Conservation (phyloP, 2,797 vertebrate species). For the Sphaeramia orbicularis region DNA sequence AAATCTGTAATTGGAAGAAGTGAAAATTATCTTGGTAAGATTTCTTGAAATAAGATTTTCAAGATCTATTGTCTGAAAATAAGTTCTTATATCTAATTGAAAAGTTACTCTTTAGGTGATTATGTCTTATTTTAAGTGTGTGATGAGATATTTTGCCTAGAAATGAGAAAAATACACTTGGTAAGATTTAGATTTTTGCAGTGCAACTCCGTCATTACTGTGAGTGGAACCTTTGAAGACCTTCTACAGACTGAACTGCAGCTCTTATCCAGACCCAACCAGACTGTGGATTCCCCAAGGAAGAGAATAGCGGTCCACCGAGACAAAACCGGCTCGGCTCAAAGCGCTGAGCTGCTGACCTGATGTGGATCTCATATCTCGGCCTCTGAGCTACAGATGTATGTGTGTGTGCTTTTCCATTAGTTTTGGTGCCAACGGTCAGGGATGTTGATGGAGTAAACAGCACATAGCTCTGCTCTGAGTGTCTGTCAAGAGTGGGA, state of each 20-base stretch:
- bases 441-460: conserved; percentile 55
- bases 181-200: no score
- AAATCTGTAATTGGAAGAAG: no score
- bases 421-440: conserved; percentile 70
- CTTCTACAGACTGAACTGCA: conserved; percentile 33
- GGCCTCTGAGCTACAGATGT: conserved; percentile 47
- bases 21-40: no score
- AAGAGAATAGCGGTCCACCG: conserved; percentile 31
- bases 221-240: conserved; percentile 26
- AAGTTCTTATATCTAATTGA: no score
- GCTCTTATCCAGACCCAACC: conserved; percentile 43
- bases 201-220: conserved; percentile 4
- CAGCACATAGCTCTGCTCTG: conserved; percentile 26
- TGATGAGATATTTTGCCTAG: no score
- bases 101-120: no score
- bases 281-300: conserved; percentile 49
- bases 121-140: no score
- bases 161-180: no score
- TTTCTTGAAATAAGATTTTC: no score
- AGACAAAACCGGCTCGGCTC: conserved; percentile 56
- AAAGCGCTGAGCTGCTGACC: conserved; percentile 52
- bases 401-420: conserved; percentile 66
- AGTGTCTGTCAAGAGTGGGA: conserved; percentile 5
- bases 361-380: conserved; percentile 64
- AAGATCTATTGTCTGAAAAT: no score